These are phyloP conservation scores for Clunio marinus DNA, from an alignment of 2,888 invertebrate species.

Conservation along the genomic window DNA sequence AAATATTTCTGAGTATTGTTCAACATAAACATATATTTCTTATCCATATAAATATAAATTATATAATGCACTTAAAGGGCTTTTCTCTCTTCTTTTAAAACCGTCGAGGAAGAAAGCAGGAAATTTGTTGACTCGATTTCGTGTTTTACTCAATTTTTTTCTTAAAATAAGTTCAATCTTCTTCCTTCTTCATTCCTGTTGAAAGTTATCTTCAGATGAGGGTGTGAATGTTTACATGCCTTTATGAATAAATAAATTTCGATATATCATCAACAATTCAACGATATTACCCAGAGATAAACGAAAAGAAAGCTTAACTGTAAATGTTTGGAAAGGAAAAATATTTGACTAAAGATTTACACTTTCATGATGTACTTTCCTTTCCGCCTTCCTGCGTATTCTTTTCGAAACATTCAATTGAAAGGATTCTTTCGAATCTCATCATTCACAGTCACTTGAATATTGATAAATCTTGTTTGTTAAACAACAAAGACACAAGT, in stretches of 20 bases:
- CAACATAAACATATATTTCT: neutral
- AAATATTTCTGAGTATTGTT: no score
- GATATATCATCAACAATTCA: slow-evolving; percentile 38
- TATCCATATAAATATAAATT: neutral
- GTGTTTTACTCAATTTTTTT: neutral
- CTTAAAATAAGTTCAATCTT: no score
- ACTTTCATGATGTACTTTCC: neutral
- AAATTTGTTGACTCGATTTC: neutral
- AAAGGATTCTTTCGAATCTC: neutral
- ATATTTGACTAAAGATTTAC: slow-evolving; percentile 35
- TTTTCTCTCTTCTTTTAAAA: slow-evolving; percentile 10
- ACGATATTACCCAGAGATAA: slow-evolving; percentile 31
- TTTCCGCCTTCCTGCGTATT: neutral
- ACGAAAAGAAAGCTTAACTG: slow-evolving; percentile 1
- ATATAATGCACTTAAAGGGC: slow-evolving; percentile 1
- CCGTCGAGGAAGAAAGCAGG: no score
- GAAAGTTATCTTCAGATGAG: neutral
- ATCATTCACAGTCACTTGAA: slow-evolving; percentile 31
- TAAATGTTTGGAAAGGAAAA: slow-evolving; percentile 26
- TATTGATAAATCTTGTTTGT: slow-evolving; percentile 32
- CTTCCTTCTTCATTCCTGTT: slow-evolving; percentile 10
- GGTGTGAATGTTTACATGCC: slow-evolving; percentile 35
- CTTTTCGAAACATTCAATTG: neutral
- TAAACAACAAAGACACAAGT: slow-evolving; percentile 9
- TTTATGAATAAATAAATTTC: slow-evolving; percentile 37